phyloP scores from a whole-genome alignment of 2,888 invertebrate species.

The Acheta domesticus region DNA sequence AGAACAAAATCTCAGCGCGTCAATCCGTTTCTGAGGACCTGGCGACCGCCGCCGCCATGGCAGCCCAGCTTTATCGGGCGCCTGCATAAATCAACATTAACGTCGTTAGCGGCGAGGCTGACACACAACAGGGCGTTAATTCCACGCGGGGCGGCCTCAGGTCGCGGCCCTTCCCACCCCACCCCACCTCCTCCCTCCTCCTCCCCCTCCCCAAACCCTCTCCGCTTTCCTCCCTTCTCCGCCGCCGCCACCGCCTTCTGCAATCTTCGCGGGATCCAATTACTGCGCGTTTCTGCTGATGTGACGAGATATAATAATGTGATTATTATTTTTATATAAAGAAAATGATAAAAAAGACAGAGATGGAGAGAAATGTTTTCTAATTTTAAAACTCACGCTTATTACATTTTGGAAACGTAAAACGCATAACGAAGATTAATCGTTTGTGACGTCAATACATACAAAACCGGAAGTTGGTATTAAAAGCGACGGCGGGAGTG shows the following conservation, averaged over 20 bases:
- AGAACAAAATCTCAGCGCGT: no score
- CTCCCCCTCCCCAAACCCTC: background rate
- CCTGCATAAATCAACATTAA: constrained; percentile 9
- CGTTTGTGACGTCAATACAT: constrained; percentile 34
- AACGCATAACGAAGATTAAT: constrained; percentile 36
- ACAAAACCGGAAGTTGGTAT: constrained; percentile 35
- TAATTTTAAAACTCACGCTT: constrained; percentile 34
- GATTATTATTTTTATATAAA: background rate
- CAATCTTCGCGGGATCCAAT: background rate
- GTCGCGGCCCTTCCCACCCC: background rate
- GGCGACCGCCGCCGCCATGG: no score
- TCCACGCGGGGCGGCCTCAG: background rate
- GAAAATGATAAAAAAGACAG: background rate
- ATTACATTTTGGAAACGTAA: constrained; percentile 32
- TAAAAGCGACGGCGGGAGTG: constrained; percentile 26
- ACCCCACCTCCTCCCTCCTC: background rate
- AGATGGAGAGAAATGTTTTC: constrained; percentile 5
- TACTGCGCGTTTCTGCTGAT: constrained; percentile 1
- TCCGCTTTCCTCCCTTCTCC: background rate
- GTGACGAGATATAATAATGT: background rate
- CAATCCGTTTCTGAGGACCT: no score
- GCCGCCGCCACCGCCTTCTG: background rate
- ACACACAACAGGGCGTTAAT: constrained; percentile 18
- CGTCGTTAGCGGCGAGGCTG: background rate
- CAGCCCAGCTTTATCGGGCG: background rate